Conservation (phyloP, 2,113 vertebrate genomes). For the Megaleporinus macrocephalus region DNA sequence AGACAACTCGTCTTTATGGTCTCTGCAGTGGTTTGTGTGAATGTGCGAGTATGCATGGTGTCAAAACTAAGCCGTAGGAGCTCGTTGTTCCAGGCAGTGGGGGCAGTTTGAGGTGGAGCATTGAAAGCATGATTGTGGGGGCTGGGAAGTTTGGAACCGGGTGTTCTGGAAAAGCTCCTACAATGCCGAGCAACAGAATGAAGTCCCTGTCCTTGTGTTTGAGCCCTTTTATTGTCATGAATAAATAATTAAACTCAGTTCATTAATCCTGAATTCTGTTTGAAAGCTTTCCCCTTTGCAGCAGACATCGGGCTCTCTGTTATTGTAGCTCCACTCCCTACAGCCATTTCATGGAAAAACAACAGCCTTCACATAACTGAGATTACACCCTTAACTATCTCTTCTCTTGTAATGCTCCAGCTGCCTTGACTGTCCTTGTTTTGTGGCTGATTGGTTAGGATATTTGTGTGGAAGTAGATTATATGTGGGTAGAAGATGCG, state of each 20-base stretch:
- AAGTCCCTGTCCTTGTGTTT: slow-evolving; percentile 35
- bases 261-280: slow-evolving; percentile 52
- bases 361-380: background rate
- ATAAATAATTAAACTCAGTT: slow-evolving; percentile 61
- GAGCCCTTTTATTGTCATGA: slow-evolving; percentile 53
- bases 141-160: slow-evolving; percentile 31
- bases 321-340: slow-evolving; percentile 50
- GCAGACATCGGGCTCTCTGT: slow-evolving; percentile 52
- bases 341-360: slow-evolving; percentile 21
- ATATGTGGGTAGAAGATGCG: too few species aligned
- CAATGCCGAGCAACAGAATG: slow-evolving; percentile 34
- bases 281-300: slow-evolving; percentile 35
- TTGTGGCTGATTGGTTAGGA: background rate
- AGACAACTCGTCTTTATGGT: background rate
- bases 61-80: background rate
- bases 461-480: too few species aligned
- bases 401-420: background rate
- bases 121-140: slow-evolving; percentile 36
- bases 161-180: slow-evolving; percentile 43
- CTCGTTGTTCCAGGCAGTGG: background rate
- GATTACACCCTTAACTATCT: background rate
- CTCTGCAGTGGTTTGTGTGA: background rate
- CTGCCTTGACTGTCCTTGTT: background rate
- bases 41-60: background rate
- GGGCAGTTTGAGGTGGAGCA: background rate